Evolutionary conservation across 1,140 invertebrate genomes (phyloP), one percentile per base, ranked within the genome.

Genomic region (Rhagoletis pomonella): DNA sequence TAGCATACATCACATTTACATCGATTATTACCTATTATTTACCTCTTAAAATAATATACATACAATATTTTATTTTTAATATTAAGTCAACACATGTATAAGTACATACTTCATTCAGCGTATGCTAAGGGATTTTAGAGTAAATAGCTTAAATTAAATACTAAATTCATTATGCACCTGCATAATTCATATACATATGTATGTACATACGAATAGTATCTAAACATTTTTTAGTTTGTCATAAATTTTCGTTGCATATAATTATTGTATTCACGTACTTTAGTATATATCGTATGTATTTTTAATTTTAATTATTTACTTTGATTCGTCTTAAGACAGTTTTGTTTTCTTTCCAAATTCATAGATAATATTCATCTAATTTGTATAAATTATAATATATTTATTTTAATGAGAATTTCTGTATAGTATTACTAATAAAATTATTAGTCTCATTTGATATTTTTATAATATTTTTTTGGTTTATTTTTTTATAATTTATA

Each of bases 261-360:
- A 90, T 91, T 91, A 91, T 91, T 91, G 91, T 91, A 91, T 91
- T 90, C 90, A 90, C 91, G 91, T 90, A 90, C 89, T 91, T 91
- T 90, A 47, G 42, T 73, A 44, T 73, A 42, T 47, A 4, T 67
- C 39, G 4, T 42, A 47, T 73, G 44, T 73, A 44, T 73, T 44
- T 12, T 44, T 86, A 84, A 14, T 64, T 17, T 73, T 50, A 73
- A 1, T 29, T 29, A 29, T 1, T 29, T 29, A 29, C 29, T 29
- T 29, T 86, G 39, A 12, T 86, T 87, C 88, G 81, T 88, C 50
- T 55, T 5, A 7, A 55, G 50, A 7, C 10, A 55, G 50, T 55
- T 55, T 55, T 7, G 50, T 55, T 10, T 14, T 17, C 17, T 62
- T 1, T 1, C 60, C 17, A 62, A 12, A 62, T 12, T n/a, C 29